Evolutionary conservation across 2,888 invertebrate genomes (phyloP).

Genomic region (Trimorus sp.): DNA sequence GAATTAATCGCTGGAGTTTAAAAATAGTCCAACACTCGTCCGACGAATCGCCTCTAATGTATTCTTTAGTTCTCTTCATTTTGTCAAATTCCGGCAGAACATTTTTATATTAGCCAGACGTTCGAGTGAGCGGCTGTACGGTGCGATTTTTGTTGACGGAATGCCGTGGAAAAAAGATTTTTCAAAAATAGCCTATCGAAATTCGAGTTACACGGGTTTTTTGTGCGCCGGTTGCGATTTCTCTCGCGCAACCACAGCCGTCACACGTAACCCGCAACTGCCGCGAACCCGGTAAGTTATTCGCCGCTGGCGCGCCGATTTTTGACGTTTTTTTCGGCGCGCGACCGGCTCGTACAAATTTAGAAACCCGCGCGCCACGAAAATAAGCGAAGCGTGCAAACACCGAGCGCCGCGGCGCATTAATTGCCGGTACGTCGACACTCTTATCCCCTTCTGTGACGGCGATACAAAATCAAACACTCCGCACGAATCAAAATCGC

Average conservation of each 20-base stretch:
- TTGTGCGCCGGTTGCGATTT: conserved; percentile 19
- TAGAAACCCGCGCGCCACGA: conserved; percentile 26
- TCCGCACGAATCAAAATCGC: conserved; percentile 32
- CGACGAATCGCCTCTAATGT: no score
- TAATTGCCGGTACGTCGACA: conserved; percentile 7
- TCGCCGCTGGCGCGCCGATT: conserved; percentile 6
- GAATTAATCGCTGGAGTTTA: no score
- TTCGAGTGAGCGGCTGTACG: no score
- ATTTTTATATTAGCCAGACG: no score
- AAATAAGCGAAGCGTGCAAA: conserved; percentile 35
- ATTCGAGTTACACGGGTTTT: conserved; percentile 15
- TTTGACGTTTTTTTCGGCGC: conserved; percentile 19
- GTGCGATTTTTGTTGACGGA: no score
- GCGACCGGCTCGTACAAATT: conserved; percentile 20
- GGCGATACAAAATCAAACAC: conserved; percentile 46
- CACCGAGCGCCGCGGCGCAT: conserved; percentile 8
- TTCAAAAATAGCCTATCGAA: conserved; percentile 31
- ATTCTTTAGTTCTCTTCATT: no score
- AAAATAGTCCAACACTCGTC: no score
- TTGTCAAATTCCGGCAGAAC: no score
- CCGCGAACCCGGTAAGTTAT: conserved; percentile 8
- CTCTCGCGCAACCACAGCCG: conserved; percentile 22
- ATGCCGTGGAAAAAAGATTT: neutral
- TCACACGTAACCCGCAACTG: conserved; percentile 25
- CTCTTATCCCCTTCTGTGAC: neutral